Percentiles rank a stretch among this genome's conserved stretches.
These are phyloP conservation scores for Tyria jacobaeae DNA, from an alignment of 2,888 invertebrate species.

Conservation along the genomic window DNA sequence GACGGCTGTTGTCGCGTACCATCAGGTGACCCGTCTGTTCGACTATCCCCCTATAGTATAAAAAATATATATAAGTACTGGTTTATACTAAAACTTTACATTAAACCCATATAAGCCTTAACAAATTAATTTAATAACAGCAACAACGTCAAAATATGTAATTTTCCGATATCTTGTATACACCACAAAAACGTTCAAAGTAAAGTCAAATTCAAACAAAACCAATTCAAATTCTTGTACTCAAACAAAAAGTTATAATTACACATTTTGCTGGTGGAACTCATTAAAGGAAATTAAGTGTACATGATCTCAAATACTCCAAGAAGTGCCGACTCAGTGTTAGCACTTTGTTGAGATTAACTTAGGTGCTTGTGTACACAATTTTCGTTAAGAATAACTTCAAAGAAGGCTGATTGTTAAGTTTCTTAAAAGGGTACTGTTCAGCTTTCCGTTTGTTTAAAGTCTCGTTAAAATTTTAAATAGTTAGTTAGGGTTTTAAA, in stretches of 20 bases:
- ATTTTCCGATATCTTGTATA: neutral
- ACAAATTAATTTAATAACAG: too few relatives aligned
- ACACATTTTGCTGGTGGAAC: conserved; percentile 4
- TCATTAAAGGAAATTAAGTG: conserved; percentile 7
- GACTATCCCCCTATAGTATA: too few relatives aligned
- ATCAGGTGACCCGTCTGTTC: too few relatives aligned
- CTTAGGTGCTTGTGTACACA: conserved; percentile 2
- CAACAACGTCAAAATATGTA: neutral
- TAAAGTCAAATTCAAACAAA: conserved; percentile 8
- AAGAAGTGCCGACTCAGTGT: conserved; percentile 4
- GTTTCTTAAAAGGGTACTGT: conserved; percentile 2
- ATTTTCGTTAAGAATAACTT: neutral
- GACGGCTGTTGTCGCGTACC: too few relatives aligned
- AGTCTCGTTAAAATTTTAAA: neutral
- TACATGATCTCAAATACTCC: conserved; percentile 1
- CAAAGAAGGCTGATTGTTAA: neutral
- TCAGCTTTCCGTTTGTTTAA: neutral
- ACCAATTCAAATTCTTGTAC: neutral
- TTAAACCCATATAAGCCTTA: too few relatives aligned
- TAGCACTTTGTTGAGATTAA: conserved; percentile 4
- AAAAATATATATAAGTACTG: too few relatives aligned
- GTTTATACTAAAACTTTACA: too few relatives aligned
- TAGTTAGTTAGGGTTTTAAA: neutral
- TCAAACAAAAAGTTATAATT: conserved; percentile 10
- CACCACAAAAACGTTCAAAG: neutral